These are phyloP conservation scores for Labeo calbasu DNA, from an alignment of 2,797 vertebrate species.

Conservation along the genomic window DNA sequence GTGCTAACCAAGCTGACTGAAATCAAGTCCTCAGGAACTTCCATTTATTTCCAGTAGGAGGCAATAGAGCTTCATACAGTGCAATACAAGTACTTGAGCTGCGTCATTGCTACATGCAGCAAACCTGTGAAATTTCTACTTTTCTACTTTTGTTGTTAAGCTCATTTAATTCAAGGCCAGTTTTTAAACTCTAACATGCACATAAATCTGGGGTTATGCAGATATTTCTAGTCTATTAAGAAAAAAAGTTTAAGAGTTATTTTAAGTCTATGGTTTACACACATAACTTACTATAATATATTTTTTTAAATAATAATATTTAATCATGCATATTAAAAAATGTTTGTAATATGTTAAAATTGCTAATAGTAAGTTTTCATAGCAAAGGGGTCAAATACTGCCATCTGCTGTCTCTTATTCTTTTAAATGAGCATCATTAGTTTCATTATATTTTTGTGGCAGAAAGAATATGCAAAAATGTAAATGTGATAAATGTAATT, in stretches of 20 bases:
- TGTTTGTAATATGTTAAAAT: no score
- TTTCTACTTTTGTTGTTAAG: neutral
- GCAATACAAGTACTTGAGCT: neutral
- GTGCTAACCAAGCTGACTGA: neutral
- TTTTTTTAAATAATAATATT: neutral
- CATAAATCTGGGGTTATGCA: slow-evolving; percentile 8
- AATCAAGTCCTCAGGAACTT: neutral
- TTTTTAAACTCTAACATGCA: neutral
- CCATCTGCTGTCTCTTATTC: slow-evolving; percentile 20
- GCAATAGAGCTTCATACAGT: slow-evolving; percentile 38
- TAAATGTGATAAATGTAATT: neutral
- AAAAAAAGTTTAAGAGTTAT: neutral
- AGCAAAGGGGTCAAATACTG: neutral
- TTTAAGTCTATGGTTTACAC: neutral
- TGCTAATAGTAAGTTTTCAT: neutral
- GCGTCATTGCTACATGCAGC: neutral
- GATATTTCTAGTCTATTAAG: neutral
- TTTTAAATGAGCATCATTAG: neutral
- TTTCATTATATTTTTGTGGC: neutral
- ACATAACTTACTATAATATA: neutral
- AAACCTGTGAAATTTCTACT: slow-evolving; percentile 12
- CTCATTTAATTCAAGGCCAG: slow-evolving; percentile 11
- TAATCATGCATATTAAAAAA: neutral
- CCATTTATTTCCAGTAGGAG: slow-evolving; percentile 46
- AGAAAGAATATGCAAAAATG: neutral